Evolutionary conservation across 53 echinoderm and acorn worm genomes (phyloP), one percentile per base, ranked within the genome.

Genomic region (Echinarachnius parma): DNA sequence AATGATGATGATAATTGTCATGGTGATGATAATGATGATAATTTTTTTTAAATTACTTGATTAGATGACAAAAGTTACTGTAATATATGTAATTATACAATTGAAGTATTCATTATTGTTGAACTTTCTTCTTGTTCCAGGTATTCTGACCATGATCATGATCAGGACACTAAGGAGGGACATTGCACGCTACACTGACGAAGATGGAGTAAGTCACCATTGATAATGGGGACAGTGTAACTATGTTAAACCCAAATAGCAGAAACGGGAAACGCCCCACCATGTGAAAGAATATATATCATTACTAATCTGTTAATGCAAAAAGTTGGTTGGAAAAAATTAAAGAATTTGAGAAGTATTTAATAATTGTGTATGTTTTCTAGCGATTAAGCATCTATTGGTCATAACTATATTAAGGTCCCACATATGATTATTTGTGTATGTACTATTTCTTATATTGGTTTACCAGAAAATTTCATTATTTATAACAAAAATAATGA

Each of bases 121-220:
- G 57, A 9, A 0, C 9, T 0, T 9, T 66, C 14, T 55, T 9
- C 34, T 4, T 15, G 13, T 24, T 45, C 13, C 34, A 94, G 94
- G 94, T 81, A 94, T 94, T 44, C 69, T 94, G 15, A 90, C 94
- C 3, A 94, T 94, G 94, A 94, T 94, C 57, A 94, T 94, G 83
- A 89, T 94, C 77, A 77, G 94, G 53, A 94, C 94, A 23, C 63
- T 94, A 44, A 90, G 94, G 62, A 66, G 87, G 46, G 94, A 94
- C 36, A 94, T 94, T 35, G 94, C 94, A 21, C 74, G 87, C 16
- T 94, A 94, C 76, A 94, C 90, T 75, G 94, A 94, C 59, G 94
- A 94, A 64, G 94, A 94, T 52, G 71, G 86, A 66, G 94, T 94
- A 70, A 89, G 93, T 80, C 2, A n/a, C n/a, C n/a, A n/a, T n/a